phyloP scores from a whole-genome alignment of 2,888 invertebrate species.

The Drosophila maculinotata region DNA sequence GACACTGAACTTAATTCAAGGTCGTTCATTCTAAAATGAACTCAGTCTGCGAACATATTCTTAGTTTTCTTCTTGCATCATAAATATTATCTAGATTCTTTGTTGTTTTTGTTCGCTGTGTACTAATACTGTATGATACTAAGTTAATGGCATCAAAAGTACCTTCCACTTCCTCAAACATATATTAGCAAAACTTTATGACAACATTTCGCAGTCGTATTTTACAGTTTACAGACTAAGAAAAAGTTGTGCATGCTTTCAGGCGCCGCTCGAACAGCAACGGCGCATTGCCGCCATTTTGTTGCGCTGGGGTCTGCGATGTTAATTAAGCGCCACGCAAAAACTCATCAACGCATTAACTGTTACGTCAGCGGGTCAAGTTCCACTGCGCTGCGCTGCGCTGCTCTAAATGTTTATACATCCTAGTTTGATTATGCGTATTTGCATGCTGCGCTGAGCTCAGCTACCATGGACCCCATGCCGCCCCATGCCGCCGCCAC shows the following conservation, averaged over 20 bases:
- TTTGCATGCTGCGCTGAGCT: constrained; percentile 49
- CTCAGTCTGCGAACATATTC: too few species aligned
- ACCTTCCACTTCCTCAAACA: too few species aligned
- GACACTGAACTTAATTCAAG: too few species aligned
- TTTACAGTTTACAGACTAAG: too few species aligned
- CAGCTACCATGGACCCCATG: constrained; percentile 5
- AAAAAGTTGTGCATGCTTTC: constrained; percentile 38
- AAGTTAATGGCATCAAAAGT: too few species aligned
- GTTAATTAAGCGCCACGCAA: constrained; percentile 43
- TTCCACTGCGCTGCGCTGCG: not conserved
- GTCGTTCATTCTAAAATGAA: too few species aligned
- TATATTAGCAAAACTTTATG: too few species aligned
- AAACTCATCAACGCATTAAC: constrained; percentile 50
- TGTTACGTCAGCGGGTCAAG: constrained; percentile 45
- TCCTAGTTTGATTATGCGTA: constrained; percentile 46
- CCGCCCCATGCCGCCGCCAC: not conserved
- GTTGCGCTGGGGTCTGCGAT: constrained; percentile 26
- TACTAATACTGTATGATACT: too few species aligned
- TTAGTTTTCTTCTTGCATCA: too few species aligned
- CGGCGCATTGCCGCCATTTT: constrained; percentile 46
- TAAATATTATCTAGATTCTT: too few species aligned
- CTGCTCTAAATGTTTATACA: constrained; percentile 52
- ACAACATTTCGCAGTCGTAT: not conserved
- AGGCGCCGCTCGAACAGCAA: constrained; percentile 20
- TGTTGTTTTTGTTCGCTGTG: too few species aligned